These are phyloP conservation scores for Isaurus tuberculatus DNA, from an alignment of 92 coral and sea anemone species.

Conservation along the genomic window DNA sequence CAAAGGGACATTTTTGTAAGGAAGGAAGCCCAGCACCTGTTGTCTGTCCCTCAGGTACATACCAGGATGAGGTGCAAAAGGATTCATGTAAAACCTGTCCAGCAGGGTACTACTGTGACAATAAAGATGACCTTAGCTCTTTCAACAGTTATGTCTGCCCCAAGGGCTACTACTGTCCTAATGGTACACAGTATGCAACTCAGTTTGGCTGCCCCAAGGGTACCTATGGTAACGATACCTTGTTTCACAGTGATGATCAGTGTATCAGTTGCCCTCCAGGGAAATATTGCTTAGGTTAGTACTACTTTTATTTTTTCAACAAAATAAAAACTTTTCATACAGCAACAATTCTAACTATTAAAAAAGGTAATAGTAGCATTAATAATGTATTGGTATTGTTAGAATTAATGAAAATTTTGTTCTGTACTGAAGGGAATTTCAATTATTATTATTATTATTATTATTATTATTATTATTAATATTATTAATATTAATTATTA, in stretches of 20 bases:
- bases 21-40: slow-evolving; percentile 87
- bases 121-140: slow-evolving; percentile 74
- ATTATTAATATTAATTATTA: no score
- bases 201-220: slow-evolving; percentile 96
- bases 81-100: slow-evolving; percentile 90
- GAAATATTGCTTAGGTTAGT: slow-evolving; percentile 87
- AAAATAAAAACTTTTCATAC: no score
- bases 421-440: not conserved
- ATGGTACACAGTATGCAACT: slow-evolving; percentile 86
- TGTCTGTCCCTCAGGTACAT: slow-evolving; percentile 85
- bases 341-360: no score
- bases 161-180: slow-evolving; percentile 92
- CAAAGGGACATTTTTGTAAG: slow-evolving; percentile 85
- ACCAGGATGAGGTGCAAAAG: slow-evolving; percentile 91
- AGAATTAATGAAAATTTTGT: no score
- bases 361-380: no score
- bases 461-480: no score
- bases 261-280: slow-evolving; percentile 94
- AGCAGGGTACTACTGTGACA: slow-evolving; percentile 93
- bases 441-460: no score
- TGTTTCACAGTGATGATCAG: slow-evolving; percentile 78
- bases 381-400: no score
- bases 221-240: slow-evolving; percentile 88
- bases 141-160: slow-evolving; percentile 84
- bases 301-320: no score